phyloP scores from a whole-genome alignment of 1,140 invertebrate genomes.

The Drosophila equinoxialis region DNA sequence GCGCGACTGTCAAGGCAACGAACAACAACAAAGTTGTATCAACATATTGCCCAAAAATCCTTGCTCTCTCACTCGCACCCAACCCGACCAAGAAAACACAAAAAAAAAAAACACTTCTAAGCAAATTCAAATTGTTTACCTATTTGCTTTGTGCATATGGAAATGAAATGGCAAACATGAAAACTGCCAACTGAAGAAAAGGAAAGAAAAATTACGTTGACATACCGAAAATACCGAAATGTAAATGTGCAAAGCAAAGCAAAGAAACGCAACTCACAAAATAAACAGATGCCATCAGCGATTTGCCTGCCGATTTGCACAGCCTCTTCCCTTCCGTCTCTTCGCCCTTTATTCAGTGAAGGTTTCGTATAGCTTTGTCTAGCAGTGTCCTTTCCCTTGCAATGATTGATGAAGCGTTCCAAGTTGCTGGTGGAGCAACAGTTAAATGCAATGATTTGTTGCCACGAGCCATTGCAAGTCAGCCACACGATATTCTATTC shows the following conservation, averaged over 20 bases:
- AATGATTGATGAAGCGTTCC: background rate
- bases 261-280: slow-evolving; percentile 17
- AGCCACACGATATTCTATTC: background rate
- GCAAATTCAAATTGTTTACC: slow-evolving; percentile 66
- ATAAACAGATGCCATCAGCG: slow-evolving; percentile 17
- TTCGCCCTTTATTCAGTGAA: too few species aligned
- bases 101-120: background rate
- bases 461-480: slow-evolving; percentile 11
- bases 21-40: slow-evolving; percentile 36
- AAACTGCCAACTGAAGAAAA: slow-evolving; percentile 37
- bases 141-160: slow-evolving; percentile 78
- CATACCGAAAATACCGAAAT: slow-evolving; percentile 47
- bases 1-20: slow-evolving; percentile 54
- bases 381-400: background rate
- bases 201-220: slow-evolving; percentile 74
- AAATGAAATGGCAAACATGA: slow-evolving; percentile 77
- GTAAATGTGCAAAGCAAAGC: slow-evolving; percentile 40
- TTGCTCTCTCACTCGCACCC: background rate
- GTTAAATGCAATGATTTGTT: slow-evolving; percentile 48
- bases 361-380: background rate
- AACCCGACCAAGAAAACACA: background rate
- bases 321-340: too few species aligned
- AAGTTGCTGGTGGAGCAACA: slow-evolving; percentile 32
- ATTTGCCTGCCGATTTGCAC: slow-evolving; percentile 29
- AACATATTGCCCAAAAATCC: slow-evolving; percentile 20